Evolutionary conservation across 2,797 vertebrate genomes (phyloP), one percentile per base, ranked within the genome.

Genomic region (Sebastolobus altivelis): DNA sequence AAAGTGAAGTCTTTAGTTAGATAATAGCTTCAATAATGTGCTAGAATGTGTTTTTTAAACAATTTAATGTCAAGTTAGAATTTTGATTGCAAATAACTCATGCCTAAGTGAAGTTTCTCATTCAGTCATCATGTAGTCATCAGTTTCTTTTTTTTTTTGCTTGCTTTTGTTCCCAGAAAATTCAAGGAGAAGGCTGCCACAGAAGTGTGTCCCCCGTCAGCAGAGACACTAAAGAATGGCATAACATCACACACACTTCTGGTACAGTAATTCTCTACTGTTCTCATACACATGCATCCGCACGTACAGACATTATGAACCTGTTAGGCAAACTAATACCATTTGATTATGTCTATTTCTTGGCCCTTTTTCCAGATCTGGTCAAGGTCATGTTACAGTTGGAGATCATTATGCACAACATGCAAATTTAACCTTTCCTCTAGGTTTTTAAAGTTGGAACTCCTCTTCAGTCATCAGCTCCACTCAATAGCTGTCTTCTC

Each of bases 221-320:
- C 73, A 90, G 65, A 92, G 84, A 89, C 88, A 82, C 84, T 87
- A 79, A 87, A 96, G 93, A 94, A 96, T 96, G 96, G 95, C 94
- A 92, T 93, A 93, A 88, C 83, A 86, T 76, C 89, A 81, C 90
- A 93, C 91, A 90, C 87, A 83, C 90, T 82, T 89, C 91, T 93
- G 94, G 96, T 49, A 49, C 46, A 49, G 46, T 96, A 92, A 94
- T 81, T 78, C 66, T 74, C n/a, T 70, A 33, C 40, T 56, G 8
- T 37, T 59, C 12, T n/a, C 56, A 72, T 35, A 38, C 27, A 63
- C 37, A 29, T 38, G 33, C 27, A 58, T 63, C 12, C 67, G 69
- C 10, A n/a, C 55, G 69, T 13, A 52, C 20, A 82, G 16, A 61
- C 56, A 73, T 20, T 20, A 29, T 16, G 4, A 46, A 61, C 43